Base-by-base conservation (phyloP, 2,797 vertebrate genomes). In the Hydrolagus colliei region DNA sequence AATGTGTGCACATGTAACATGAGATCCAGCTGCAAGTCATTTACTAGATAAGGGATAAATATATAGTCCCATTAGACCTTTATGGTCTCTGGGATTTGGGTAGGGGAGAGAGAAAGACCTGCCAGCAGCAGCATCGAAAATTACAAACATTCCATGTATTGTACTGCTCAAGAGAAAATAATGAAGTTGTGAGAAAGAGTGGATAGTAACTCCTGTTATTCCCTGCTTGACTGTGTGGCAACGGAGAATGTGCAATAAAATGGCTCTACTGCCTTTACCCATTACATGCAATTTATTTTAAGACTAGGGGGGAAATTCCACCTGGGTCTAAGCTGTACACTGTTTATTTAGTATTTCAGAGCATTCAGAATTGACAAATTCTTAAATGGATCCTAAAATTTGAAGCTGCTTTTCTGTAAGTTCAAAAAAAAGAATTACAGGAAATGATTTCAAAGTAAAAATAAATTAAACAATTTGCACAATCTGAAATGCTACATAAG, bases 81-180 rank as follows among this genome's bases (percentile, higher is more conserved):
- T 84, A 65, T 68, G 79, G 79, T 71, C 68, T 84, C 65, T 84
- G 14, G 13, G 32, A 67, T 82, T 12, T 52, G 41, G 41, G 41
- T 6, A 52, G 41, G 2, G 41, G 41, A 6, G 41, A 52, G 41
- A 52, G 41, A 52, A 52, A 52, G 41, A 52, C 41, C 6, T 52
- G 41, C 41, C 67, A 68, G 79, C 35, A 84, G 68, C 79, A 84
- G 65, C 65, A 20, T 68, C 41, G 67, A 10, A 84, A 84, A 68
- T 35, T 84, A 35, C 52, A 52, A 52, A 61, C 4, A 16, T 84
- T 18, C 63, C 79, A 84, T 27, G 68, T 84, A 65, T 32, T 68
- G 68, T 84, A 65, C 65, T 68, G 68, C 68, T 84, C 63, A 68
- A 68, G 35, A 71, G 65, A 71, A 71, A 32, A 4, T 71, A 68